Base-by-base conservation (phyloP, 2,797 vertebrate genomes). In the Triplophysa yarkandensis region DNA sequence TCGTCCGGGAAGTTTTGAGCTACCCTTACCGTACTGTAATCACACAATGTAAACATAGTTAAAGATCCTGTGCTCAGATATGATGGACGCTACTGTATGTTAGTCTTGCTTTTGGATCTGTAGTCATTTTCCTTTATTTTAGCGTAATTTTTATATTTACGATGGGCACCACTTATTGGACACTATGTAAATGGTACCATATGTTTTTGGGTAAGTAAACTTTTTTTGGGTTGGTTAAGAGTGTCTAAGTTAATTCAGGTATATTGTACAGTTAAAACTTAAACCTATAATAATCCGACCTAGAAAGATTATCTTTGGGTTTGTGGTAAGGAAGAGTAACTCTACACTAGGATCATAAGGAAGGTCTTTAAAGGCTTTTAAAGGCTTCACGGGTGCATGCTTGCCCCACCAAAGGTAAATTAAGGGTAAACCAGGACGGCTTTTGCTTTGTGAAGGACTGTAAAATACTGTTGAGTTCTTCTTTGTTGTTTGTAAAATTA, bases 391-490 rank as follows among this genome's bases (percentile, higher is more conserved):
- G 7, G 41, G n/a, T 41, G 25, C 4, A 39, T 39, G 3, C 30
- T 57, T 5, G 50, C 50, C 50, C 10, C 50, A 52, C 21, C 50
- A 28, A 28, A 57, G 54, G 54, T 28, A 25, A 13, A 52, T 16
- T 23, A 9, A 63, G 4, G 28, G 14, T 11, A 27, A 68, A 17
- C 17, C 6, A 19, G 28, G 21, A 43, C 19, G 21, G 61, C 30
- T 23, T 32, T 21, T 70, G n/a, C 39, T 32, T 6, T 55, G 48
- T 76, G 28, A 6, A 46, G 21, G 21, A 54, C 23, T 21, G 27
- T 43, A 73, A 69, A 55, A 28, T 17, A 75, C 43, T 61, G 28
- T 66, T 4, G 6, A 74, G 76, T 78, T 81, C 65, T 16, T 54
- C 70, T 74, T 81, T 54, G 32, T 27, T 46, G 13, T 57, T 61